Base-by-base conservation (phyloP, 1,140 invertebrate genomes). In the Drosophila lacertosa region DNA sequence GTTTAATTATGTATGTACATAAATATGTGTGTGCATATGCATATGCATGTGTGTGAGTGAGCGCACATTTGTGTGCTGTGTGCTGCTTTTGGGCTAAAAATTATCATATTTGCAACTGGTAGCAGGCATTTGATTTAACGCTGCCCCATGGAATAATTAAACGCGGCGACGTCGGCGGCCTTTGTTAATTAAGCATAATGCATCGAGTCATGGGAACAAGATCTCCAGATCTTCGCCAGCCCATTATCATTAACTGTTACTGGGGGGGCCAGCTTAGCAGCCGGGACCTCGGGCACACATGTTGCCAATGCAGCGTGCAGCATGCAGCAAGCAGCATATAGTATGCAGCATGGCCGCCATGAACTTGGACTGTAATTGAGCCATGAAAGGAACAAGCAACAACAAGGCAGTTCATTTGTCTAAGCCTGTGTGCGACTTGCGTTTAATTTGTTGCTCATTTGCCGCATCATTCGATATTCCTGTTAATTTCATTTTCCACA, bases 151-250 rank as follows among this genome's bases (percentile, higher is more conserved):
- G 74, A 55, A 77, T 72, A 88, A 86, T 88, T 88, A 82, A 86
- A 65, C 58, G 59, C 73, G 57, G 54, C 62, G 59, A 55, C 57
- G 77, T 74, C 82, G 82, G 82, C 82, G 53, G 77, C 71, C 62
- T 88, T 88, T 77, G 74, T 88, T 88, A 88, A 88, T 88, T 88
- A 78, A 78, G 77, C 82, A 82, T 77, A 82, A 77, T 74, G 69
- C 74, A 82, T 68, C 64, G 82, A 77, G 82, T 74, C 82, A 86
- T 86, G 82, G 82, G 81, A 84, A 84, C 53, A 67, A 62, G 80
- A 75, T 68, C 57, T 62, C 35, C 66, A 80, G 50, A 79, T 74
- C 55, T 65, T 15, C 29, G 15, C 13, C 45, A 32, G 32, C 26
- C 22, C 54, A 51, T 54, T 15, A 65, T 66, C 72, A 71, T 71